phyloP scores from a whole-genome alignment of 2,888 invertebrate genomes.

The Gonocerus acuteangulatus region DNA sequence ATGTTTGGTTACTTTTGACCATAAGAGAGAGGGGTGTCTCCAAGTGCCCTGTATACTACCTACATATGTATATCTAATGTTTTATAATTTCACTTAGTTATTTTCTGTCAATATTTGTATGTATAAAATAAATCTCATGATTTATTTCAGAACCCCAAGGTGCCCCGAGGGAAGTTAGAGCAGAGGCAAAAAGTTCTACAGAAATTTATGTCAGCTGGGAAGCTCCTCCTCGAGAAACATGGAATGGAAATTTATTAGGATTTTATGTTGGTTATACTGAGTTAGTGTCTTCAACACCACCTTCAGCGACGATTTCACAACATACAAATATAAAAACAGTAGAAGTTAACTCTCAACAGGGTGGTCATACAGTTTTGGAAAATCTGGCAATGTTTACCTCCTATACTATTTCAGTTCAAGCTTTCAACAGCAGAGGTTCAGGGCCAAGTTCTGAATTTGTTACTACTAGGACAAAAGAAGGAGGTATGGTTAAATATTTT shows the following conservation, averaged over 20 bases:
- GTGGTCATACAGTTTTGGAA: constrained; percentile 58
- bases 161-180: constrained; percentile 70
- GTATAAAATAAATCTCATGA: too few species aligned
- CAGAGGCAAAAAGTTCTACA: constrained; percentile 76
- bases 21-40: too few species aligned
- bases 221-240: constrained; percentile 73
- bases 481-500: constrained; percentile 51
- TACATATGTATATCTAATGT: too few species aligned
- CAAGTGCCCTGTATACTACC: too few species aligned
- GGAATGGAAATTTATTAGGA: constrained; percentile 81
- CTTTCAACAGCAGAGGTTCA: constrained; percentile 77
- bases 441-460: constrained; percentile 76
- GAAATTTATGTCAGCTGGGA: constrained; percentile 80
- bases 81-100: too few species aligned
- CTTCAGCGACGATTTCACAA: constrained; percentile 43
- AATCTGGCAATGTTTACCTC: constrained; percentile 70
- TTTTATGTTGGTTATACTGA: constrained; percentile 81
- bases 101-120: too few species aligned
- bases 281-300: constrained; percentile 43
- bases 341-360: constrained; percentile 56
- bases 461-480: constrained; percentile 72
- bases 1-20: too few species aligned
- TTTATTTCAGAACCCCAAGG: constrained; percentile 57
- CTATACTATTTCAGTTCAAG: constrained; percentile 76
- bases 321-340: constrained; percentile 65